Base-by-base conservation (phyloP, 64 coral and sea anemone genomes). In the Dendrophyllia cribrosa region DNA sequence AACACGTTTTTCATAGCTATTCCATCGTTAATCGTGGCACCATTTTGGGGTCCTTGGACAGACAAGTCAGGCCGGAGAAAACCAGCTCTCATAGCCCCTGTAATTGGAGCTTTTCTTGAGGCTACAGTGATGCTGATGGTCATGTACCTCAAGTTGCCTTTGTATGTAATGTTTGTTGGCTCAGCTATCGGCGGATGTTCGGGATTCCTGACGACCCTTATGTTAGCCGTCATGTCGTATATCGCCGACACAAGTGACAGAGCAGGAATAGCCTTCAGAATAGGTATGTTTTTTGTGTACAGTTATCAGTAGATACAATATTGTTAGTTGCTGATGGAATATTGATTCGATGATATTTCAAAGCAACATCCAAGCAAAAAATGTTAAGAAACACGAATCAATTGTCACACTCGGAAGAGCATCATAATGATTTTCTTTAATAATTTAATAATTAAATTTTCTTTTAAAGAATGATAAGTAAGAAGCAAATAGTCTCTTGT, bases 21-120 rank as follows among this genome's bases (percentile, higher is more conserved):
- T 46, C 78, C 89, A 9, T 47, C 51, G 14, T 16, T 91, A 2
- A 43, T 92, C 13, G 50, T 92, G 19, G 71, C 72, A 43, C 72
- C 73, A 23, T 92, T 92, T 75, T 77, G 63, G 69, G 91, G 91
- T 12, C 84, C 91, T 10, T 92, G 84, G 81, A 74, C 91, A 2
- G 91, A 92, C 15, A 85, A 87, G 65, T 53, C 70, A 9, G 70
- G 82, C 4, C 91, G 97, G 13, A 74, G 56, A 21, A 72, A 72
- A 74, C 68, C 68, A 4, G 68, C 72, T 0, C 22, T 74, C 25
- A 25, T 74, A 7, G 51, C 68, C 1, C 94, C 97, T 56, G 7
- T 26, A 3, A 88, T 75, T 72, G 86, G 86, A 12, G 66, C 68
- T 52, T 19, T n/a, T 25, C 14, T 88, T 15, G 50, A 59, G 8